Evolutionary conservation across 2,797 vertebrate species (phyloP).

Genomic region (Denticeps clupeoides): DNA sequence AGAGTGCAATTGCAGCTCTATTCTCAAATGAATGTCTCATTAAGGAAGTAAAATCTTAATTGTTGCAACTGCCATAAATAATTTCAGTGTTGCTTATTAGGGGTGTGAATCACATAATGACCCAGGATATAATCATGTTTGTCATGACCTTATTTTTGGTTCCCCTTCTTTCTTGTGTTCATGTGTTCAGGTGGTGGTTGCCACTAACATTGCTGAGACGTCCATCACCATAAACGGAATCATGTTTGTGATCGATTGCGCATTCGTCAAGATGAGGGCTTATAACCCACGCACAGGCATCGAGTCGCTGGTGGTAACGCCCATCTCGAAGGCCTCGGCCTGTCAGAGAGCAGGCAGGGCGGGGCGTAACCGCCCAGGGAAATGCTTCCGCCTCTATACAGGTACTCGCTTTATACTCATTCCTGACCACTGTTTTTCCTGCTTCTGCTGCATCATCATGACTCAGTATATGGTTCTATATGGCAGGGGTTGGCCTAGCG

Average conservation of each 20-base stretch:
- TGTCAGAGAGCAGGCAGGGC: conserved; percentile 93
- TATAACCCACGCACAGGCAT: conserved; percentile 98
- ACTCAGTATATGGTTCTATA: too few relatives aligned
- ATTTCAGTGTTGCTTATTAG: too few relatives aligned
- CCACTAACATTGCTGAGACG: conserved; percentile 95
- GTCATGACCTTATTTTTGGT: not conserved
- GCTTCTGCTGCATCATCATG: too few relatives aligned
- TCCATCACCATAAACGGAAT: conserved; percentile 96
- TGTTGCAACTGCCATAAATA: too few relatives aligned
- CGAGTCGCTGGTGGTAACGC: conserved; percentile 94
- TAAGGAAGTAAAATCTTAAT: too few relatives aligned
- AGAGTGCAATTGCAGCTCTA: not conserved
- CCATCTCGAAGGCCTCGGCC: conserved; percentile 97
- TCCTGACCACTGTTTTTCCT: not conserved
- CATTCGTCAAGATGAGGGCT: conserved; percentile 98
- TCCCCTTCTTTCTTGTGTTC: not conserved
- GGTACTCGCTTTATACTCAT: conserved; percentile 56
- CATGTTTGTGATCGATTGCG: conserved; percentile 94
- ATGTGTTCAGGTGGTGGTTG: conserved; percentile 77
- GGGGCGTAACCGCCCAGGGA: conserved; percentile 88
- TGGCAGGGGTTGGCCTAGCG: too few relatives aligned
- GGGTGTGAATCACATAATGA: too few relatives aligned
- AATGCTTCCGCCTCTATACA: conserved; percentile 87
- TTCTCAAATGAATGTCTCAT: too few relatives aligned
- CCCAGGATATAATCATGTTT: too few relatives aligned